Base-by-base conservation (phyloP, 2,113 vertebrate species). In the Macrotus californicus region DNA sequence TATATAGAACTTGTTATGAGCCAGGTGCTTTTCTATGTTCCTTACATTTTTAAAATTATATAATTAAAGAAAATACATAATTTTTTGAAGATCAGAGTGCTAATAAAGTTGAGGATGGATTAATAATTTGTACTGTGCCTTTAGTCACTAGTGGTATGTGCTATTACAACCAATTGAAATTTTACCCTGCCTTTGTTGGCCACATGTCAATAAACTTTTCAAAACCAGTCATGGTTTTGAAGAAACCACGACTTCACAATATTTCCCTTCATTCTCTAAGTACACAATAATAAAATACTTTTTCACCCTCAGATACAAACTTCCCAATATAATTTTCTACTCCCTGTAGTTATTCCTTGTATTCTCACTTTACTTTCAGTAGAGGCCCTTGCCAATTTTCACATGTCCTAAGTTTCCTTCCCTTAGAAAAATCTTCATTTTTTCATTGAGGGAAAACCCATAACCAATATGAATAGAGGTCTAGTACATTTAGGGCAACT, bases 391-490 rank as follows among this genome's bases (percentile, higher is more conserved):
- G 46, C 3, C 36, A 90, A 22, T 77, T 95, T 93, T 87, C 36
- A 41, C 3, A 39, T 46, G 3, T 67, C 11, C 0, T 66, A 69
- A 43, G 3, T 2, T 61, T 75, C 5, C 0, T 0, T 2, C 10
- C 26, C 3, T 1, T 56, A 52, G 36, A 21, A 24, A 54, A 41
- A 26, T 64, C 18, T 91, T 39, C 6, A 91, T 26, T 66, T 83
- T 66, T 39, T 24, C n/a, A 39, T 34, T 34, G 3, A 43, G 12
- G 50, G 19, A 69, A 81, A 67, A 2, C 1, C 10, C 12, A 64
- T 72, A 83, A 6, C 8, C 10, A 66, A 4, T 66, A n/a, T 19
- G 36, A 91, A 50, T 0, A 54, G 31, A 72, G 21, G 9, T 75
- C 11, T 76, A 50, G 12, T 66, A 11, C 6, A 54, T 18, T 39